These are phyloP conservation scores for Potamilus streckersoni DNA, from an alignment of 1,140 invertebrate genomes.

Conservation along the genomic window DNA sequence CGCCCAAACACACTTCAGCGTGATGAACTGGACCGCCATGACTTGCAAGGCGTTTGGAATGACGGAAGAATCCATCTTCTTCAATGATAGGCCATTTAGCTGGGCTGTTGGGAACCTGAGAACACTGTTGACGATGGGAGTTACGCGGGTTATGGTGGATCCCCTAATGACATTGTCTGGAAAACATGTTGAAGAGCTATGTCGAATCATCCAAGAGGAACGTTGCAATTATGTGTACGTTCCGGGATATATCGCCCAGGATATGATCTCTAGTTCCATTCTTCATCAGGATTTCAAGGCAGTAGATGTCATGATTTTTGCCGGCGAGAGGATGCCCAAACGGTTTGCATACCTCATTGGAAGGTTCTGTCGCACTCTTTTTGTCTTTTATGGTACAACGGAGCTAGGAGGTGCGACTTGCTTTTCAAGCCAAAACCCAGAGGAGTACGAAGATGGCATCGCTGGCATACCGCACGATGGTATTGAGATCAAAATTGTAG, in stretches of 20 bases:
- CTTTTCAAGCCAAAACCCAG: neutral
- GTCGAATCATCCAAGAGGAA: constrained; percentile 20
- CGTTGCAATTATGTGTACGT: constrained; percentile 15
- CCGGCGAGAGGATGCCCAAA: constrained; percentile 12
- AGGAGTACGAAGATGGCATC: constrained; percentile 19
- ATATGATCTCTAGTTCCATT: neutral
- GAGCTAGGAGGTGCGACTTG: constrained; percentile 5
- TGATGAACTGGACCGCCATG: constrained; percentile 20
- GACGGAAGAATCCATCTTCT: constrained; percentile 3
- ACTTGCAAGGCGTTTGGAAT: constrained; percentile 3
- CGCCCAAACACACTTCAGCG: constrained; percentile 14
- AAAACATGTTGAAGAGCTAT: constrained; percentile 3
- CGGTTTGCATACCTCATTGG: neutral
- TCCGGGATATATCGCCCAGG: constrained; percentile 9
- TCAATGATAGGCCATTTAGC: constrained; percentile 20
- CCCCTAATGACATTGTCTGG: constrained; percentile 4
- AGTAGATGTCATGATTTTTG: constrained; percentile 1
- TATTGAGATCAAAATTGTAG: constrained; percentile 32
- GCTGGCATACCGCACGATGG: constrained; percentile 23
- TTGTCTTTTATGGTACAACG: constrained; percentile 16
- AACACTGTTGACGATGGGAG: constrained; percentile 27
- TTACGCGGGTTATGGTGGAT: constrained; percentile 24
- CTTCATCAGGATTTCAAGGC: constrained; percentile 6
- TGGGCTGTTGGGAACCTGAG: constrained; percentile 34
- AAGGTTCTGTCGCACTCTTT: neutral